Evolutionary conservation across 2,888 invertebrate genomes (phyloP).

Genomic region (Epirrita christyi): DNA sequence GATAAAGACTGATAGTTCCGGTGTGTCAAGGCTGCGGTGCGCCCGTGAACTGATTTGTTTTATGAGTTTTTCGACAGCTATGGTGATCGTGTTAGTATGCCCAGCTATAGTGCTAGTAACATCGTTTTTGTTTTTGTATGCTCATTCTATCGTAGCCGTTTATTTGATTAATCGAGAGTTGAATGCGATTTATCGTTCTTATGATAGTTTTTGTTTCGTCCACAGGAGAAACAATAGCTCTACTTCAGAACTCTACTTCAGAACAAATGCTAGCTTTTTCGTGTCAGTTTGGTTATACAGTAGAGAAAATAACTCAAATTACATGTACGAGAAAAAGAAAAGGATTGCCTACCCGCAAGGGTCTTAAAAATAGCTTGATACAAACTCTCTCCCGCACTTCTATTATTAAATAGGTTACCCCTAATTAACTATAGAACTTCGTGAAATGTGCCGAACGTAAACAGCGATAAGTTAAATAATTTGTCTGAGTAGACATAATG

Average conservation of each 20-base stretch:
- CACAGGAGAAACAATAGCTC: neutral
- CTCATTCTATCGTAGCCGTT: neutral
- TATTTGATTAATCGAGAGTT: neutral
- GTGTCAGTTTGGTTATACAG: too few relatives aligned
- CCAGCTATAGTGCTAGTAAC: neutral
- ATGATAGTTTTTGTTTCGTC: neutral
- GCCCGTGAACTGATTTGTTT: slow-evolving; percentile 28
- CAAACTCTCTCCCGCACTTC: too few relatives aligned
- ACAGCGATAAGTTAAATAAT: slow-evolving; percentile 22
- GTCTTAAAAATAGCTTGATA: neutral
- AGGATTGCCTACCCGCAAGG: too few relatives aligned
- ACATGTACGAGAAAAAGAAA: too few relatives aligned
- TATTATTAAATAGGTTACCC: too few relatives aligned
- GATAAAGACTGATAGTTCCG: slow-evolving; percentile 25
- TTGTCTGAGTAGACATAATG: slow-evolving; percentile 15
- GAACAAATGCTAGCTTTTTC: neutral
- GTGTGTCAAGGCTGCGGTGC: slow-evolving; percentile 31
- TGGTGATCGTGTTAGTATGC: neutral
- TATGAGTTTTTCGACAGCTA: slow-evolving; percentile 20
- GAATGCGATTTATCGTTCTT: neutral
- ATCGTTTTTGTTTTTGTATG: neutral
- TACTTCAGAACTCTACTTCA: neutral
- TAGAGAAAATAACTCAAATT: too few relatives aligned
- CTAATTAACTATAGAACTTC: neutral
- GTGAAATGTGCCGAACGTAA: neutral